Evolutionary conservation across 2,888 invertebrate genomes (phyloP), one percentile per base, ranked within the genome.

Genomic region (Cerceris ruficornis): DNA sequence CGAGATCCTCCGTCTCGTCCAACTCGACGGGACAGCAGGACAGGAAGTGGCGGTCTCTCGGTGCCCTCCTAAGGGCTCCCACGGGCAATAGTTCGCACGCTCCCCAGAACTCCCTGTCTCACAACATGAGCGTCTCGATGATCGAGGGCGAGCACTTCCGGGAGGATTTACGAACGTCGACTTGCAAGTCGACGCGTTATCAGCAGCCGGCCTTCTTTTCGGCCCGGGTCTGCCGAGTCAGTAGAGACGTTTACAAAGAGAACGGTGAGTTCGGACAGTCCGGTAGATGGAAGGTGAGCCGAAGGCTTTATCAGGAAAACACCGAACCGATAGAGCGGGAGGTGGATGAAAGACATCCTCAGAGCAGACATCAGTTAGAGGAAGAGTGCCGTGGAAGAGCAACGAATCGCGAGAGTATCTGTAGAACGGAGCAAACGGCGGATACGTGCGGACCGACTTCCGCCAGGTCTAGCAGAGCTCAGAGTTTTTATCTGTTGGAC

Each of bases 401-500:
- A 49, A 50, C 69, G n/a, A 77, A 75, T 17, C 78, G 86, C 7
- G 83, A 83, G 41, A 71, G 62, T 13, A 50, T 69, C 46, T 77
- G 79, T 46, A 75, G 83, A 54, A 42, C 64, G 4, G 81, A 82
- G 8, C 77, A 77, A 39, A 13, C 58, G 39, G 52, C 59, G n/a
- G 80, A 73, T n/a, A 58, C 55, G 0, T 79, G 77, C 17, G 76
- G 78, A 9, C 62, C 83, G 6, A 82, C 87, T 0, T 82, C 87
- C 13, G 88, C 90, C 14, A 89, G 92, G 68, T 91, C 92, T 5
- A 90, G 88, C 28, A 86, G 92, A 17, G 93, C 93, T 5, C 93
- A 93, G 80, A 93, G 93, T 77, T 93, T 93, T 79, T 93, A 93
- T 86, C 90, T 93, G 11, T 87, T 93, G 28, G 93, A 93, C 72